These are phyloP conservation scores for Semicossyphus pulcher DNA, from an alignment of 2,113 vertebrate genomes.

Conservation along the genomic window DNA sequence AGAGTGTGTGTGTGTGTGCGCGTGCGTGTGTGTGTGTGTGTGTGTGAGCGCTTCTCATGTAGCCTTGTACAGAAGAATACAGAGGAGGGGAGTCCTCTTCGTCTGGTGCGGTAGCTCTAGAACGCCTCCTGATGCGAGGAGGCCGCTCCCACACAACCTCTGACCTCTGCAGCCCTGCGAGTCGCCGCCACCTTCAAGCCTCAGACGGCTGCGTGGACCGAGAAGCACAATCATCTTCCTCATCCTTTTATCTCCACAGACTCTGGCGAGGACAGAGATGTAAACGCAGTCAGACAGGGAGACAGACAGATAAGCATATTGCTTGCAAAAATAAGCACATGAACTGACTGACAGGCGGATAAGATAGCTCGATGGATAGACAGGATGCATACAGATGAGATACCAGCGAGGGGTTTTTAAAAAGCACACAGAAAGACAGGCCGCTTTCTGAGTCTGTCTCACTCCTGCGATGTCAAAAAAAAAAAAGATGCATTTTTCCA, in stretches of 20 bases:
- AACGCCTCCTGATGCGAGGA: slow-evolving; percentile 39
- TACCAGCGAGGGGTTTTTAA: slow-evolving; percentile 55
- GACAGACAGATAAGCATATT: slow-evolving; percentile 58
- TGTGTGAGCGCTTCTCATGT: slow-evolving; percentile 59
- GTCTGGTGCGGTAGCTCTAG: slow-evolving; percentile 60
- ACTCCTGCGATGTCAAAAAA: slow-evolving; percentile 49
- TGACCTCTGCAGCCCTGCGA: slow-evolving; percentile 72
- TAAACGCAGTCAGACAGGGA: slow-evolving; percentile 50
- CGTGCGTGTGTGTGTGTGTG: slow-evolving; percentile 7
- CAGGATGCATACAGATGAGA: slow-evolving; percentile 31
- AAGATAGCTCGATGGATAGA: slow-evolving; percentile 30
- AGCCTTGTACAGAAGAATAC: slow-evolving; percentile 55
- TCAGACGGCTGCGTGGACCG: slow-evolving; percentile 51
- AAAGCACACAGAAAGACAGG: slow-evolving; percentile 65
- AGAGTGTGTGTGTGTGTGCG: slow-evolving; percentile 32
- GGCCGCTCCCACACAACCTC: slow-evolving; percentile 71
- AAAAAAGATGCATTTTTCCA: slow-evolving; percentile 64
- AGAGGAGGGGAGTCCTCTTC: slow-evolving; percentile 44
- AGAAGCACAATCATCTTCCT: slow-evolving; percentile 76
- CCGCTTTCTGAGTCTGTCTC: slow-evolving; percentile 51
- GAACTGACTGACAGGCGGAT: slow-evolving; percentile 32
- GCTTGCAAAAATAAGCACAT: slow-evolving; percentile 71
- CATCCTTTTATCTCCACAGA: slow-evolving; percentile 57
- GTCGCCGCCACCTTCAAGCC: slow-evolving; percentile 27
- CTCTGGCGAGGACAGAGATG: slow-evolving; percentile 45